These are phyloP conservation scores for Orthosia cruda DNA, from an alignment of 2,888 invertebrate species.

Conservation along the genomic window DNA sequence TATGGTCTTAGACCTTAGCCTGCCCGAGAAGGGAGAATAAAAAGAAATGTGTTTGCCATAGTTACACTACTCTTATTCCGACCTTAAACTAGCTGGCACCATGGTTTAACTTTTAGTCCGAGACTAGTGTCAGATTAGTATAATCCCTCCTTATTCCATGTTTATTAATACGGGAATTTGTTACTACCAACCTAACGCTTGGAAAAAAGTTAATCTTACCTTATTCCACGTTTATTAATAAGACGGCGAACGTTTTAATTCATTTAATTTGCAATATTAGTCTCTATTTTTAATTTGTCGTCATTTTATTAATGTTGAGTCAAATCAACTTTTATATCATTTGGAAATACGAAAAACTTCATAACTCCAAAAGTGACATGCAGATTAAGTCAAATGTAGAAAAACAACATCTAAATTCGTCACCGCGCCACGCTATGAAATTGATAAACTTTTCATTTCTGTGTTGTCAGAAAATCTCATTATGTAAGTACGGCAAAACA, in stretches of 20 bases:
- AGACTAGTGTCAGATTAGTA: no score
- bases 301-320: not conserved
- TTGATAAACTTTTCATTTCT: constrained; percentile 59
- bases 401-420: constrained; percentile 45
- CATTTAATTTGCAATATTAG: constrained; percentile 16
- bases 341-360: not conserved
- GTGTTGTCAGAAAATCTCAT: constrained; percentile 46
- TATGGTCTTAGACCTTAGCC: no score
- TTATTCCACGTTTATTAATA: no score
- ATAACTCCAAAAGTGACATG: constrained; percentile 6
- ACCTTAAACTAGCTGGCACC: no score
- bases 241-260: constrained; percentile 14
- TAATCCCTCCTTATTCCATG: no score
- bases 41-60: no score
- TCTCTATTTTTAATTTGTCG: not conserved
- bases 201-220: no score
- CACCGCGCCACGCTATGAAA: constrained; percentile 29
- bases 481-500: constrained; percentile 28
- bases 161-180: no score
- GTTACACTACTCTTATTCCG: no score
- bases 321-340: not conserved
- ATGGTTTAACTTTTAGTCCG: no score
- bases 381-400: constrained; percentile 17
- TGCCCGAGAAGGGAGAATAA: no score
- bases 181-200: no score